Percentiles rank a stretch among this genome's conserved stretches.
Conservation (phyloP, 1,140 invertebrate species). For the Penaeus indicus region DNA sequence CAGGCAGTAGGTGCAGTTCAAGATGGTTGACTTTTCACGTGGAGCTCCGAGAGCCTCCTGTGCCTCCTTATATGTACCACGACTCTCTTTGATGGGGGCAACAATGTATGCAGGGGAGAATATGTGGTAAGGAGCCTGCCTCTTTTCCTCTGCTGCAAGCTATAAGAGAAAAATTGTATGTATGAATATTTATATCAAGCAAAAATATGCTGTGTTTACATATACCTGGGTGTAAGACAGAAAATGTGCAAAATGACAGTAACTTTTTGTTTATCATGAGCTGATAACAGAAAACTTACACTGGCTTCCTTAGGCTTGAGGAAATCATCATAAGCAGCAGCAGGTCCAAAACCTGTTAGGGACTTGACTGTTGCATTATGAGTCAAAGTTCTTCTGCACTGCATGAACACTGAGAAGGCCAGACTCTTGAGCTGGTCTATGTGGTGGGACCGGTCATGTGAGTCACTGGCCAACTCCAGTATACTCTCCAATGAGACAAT, state of each 20-base stretch:
- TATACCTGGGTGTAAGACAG: no score
- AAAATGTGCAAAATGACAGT: no score
- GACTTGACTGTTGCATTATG: slow-evolving; percentile 89
- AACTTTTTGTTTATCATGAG: no score
- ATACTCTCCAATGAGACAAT: slow-evolving; percentile 88
- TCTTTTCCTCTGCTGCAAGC: slow-evolving; percentile 62
- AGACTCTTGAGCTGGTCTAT: slow-evolving; percentile 88
- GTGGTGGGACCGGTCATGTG: slow-evolving; percentile 74
- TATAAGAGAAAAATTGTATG: slow-evolving; percentile 7
- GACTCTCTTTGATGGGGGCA: slow-evolving; percentile 72
- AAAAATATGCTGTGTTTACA: no score
- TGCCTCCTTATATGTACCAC: slow-evolving; percentile 64
- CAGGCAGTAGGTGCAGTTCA: slow-evolving; percentile 96
- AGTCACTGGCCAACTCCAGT: slow-evolving; percentile 78
- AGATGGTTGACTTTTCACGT: slow-evolving; percentile 82
- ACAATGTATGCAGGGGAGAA: slow-evolving; percentile 74
- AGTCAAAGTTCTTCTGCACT: slow-evolving; percentile 85
- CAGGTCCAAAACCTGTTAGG: slow-evolving; percentile 97
- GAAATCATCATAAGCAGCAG: slow-evolving; percentile 90
- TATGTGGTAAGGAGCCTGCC: slow-evolving; percentile 68
- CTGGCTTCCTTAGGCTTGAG: slow-evolving; percentile 86
- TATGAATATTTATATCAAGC: background rate
- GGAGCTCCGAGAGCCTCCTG: slow-evolving; percentile 68
- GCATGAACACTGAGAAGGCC: slow-evolving; percentile 93
- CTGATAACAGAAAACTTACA: slow-evolving; percentile 68